These are phyloP conservation scores for Lepidurus apus DNA, from an alignment of 1,140 invertebrate species.

Conservation along the genomic window DNA sequence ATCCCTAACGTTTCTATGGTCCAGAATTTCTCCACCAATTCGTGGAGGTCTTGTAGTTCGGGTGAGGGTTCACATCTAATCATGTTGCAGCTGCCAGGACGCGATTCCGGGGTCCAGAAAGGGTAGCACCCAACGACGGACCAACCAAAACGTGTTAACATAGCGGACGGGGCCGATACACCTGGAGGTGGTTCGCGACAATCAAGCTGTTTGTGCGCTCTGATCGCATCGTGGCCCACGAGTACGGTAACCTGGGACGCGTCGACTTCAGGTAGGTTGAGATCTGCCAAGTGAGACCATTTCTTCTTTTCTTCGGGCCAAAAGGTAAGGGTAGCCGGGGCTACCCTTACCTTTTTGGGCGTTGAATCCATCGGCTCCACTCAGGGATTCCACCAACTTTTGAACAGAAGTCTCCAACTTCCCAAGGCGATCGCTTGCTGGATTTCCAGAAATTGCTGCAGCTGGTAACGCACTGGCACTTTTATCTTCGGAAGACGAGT, in stretches of 20 bases:
- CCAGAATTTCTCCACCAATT: slow-evolving; percentile 15
- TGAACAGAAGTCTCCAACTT: too few species aligned
- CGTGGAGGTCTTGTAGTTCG: neutral
- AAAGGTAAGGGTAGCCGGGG: too few species aligned
- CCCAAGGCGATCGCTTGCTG: too few species aligned
- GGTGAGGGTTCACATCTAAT: neutral
- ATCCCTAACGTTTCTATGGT: neutral
- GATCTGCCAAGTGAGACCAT: too few species aligned
- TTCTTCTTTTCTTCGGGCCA: slow-evolving; percentile 23
- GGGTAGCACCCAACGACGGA: neutral
- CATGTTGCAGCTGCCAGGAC: neutral
- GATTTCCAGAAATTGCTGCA: too few species aligned
- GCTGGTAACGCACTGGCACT: too few species aligned
- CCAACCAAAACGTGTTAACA: slow-evolving; percentile 26
- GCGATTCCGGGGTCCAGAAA: neutral
- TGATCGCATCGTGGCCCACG: neutral
- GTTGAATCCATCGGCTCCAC: too few species aligned
- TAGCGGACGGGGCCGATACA: neutral
- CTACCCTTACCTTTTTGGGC: too few species aligned
- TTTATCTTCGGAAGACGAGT: too few species aligned
- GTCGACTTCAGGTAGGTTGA: neutral
- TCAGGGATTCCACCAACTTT: too few species aligned
- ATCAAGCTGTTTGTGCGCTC: neutral
- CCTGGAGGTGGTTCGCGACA: neutral
- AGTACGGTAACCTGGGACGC: neutral